Percentiles rank a stretch among this genome's conserved stretches.
Evolutionary conservation across 2,797 vertebrate genomes (phyloP).

Genomic region (Trematomus bernacchii): DNA sequence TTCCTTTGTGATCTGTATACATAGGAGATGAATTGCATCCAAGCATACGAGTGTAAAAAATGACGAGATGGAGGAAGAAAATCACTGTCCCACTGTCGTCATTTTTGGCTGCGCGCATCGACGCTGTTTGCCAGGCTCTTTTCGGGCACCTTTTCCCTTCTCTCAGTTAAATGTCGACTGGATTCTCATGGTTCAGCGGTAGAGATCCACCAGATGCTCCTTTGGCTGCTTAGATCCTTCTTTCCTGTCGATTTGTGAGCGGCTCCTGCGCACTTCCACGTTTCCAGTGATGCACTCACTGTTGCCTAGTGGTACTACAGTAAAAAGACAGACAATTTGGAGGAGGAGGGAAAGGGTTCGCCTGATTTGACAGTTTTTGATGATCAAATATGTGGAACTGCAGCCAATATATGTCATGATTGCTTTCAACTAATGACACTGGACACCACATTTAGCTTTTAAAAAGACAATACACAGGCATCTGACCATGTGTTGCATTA

Average conservation of each 20-base stretch:
- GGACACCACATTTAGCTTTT: conserved; percentile 1
- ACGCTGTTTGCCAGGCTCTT: conserved; percentile 56
- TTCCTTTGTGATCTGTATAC: conserved; percentile 51
- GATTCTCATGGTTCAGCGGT: conserved; percentile 56
- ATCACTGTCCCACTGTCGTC: conserved; percentile 78
- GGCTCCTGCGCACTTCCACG: conserved; percentile 86
- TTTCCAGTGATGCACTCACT: conserved; percentile 80
- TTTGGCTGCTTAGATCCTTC: conserved; percentile 57
- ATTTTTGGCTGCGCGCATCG: conserved; percentile 74
- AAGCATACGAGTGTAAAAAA: conserved; percentile 61
- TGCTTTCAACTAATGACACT: conserved; percentile 39
- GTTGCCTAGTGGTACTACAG: conserved; percentile 77
- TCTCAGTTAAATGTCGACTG: conserved; percentile 55
- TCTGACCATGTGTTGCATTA: background rate
- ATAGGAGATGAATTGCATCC: conserved; percentile 66
- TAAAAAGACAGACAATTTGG: conserved; percentile 73
- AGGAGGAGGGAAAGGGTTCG: conserved; percentile 65
- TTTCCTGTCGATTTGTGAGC: conserved; percentile 61
- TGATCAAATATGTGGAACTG: conserved; percentile 55
- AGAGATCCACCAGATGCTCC: conserved; percentile 66
- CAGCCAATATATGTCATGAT: conserved; percentile 36
- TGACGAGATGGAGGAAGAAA: conserved; percentile 58
- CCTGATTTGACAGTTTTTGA: conserved; percentile 58
- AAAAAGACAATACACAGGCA: background rate
- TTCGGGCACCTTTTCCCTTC: conserved; percentile 26